phyloP scores from a whole-genome alignment of 2,888 invertebrate species.

The Lacanobia oleracea region DNA sequence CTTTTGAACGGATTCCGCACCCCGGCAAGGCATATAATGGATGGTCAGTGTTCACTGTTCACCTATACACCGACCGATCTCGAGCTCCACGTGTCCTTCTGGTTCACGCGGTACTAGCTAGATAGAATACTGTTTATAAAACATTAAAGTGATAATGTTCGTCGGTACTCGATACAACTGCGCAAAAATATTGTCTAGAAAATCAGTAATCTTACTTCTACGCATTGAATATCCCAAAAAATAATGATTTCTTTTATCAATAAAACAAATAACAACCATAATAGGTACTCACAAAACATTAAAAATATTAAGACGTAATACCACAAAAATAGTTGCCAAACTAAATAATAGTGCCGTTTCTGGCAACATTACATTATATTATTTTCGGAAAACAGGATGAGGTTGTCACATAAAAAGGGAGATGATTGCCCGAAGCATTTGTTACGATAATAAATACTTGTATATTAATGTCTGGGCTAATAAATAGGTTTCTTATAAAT shows the following conservation, averaged over 20 bases:
- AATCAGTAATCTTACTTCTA: background rate
- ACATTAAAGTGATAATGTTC: too few relatives aligned
- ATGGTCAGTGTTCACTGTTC: too few relatives aligned
- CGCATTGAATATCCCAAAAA: background rate
- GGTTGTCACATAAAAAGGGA: constrained; percentile 59
- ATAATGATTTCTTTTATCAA: background rate
- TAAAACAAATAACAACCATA: constrained; percentile 26
- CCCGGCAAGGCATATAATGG: too few relatives aligned
- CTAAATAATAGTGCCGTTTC: constrained; percentile 54
- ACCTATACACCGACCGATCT: too few relatives aligned
- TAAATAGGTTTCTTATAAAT: constrained; percentile 41
- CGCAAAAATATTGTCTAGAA: too few relatives aligned
- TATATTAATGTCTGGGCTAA: constrained; percentile 27
- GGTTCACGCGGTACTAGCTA: too few relatives aligned
- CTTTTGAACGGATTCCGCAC: too few relatives aligned
- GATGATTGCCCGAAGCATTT: constrained; percentile 48
- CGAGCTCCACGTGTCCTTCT: too few relatives aligned
- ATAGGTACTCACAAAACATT: constrained; percentile 30
- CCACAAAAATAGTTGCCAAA: constrained; percentile 38
- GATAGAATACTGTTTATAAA: too few relatives aligned
- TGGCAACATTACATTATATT: constrained; percentile 55
- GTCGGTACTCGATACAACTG: too few relatives aligned
- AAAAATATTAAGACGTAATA: constrained; percentile 39
- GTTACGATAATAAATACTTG: constrained; percentile 55
- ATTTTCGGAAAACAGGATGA: constrained; percentile 62